phyloP scores from a whole-genome alignment of 2,113 vertebrate genomes.

The Psilopsiagon aymara region DNA sequence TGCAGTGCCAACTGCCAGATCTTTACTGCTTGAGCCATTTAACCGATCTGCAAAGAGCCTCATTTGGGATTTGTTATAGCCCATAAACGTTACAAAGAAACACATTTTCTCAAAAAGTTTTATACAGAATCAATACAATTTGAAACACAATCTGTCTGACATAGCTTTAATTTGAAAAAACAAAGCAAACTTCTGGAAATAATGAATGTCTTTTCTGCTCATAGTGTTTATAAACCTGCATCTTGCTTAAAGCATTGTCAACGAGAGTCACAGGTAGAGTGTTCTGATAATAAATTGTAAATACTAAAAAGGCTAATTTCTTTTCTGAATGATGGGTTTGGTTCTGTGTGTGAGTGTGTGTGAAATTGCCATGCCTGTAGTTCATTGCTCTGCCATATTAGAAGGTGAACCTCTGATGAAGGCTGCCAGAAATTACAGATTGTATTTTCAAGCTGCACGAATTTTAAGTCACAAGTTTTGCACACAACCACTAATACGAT shows the following conservation, averaged over 20 bases:
- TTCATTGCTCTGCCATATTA: slow-evolving; percentile 30
- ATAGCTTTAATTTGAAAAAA: not conserved
- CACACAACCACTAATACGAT: not conserved
- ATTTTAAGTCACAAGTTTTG: not conserved
- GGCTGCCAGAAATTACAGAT: slow-evolving; percentile 22
- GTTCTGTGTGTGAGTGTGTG: not conserved
- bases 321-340: not conserved
- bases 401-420: not conserved
- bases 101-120: not conserved
- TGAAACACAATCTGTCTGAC: not conserved
- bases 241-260: not conserved
- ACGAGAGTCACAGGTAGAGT: not conserved
- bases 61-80: not conserved
- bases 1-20: not conserved
- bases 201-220: not conserved
- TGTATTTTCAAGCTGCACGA: not conserved
- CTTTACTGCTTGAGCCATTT: not conserved
- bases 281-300: not conserved
- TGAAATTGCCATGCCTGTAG: slow-evolving; percentile 28
- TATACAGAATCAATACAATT: not conserved
- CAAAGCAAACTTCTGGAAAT: not conserved
- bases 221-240: not conserved
- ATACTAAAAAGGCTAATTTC: not conserved
- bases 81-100: not conserved
- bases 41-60: not conserved